Base-by-base conservation (phyloP, 1,140 invertebrate genomes). In the Adelges cooleyi region DNA sequence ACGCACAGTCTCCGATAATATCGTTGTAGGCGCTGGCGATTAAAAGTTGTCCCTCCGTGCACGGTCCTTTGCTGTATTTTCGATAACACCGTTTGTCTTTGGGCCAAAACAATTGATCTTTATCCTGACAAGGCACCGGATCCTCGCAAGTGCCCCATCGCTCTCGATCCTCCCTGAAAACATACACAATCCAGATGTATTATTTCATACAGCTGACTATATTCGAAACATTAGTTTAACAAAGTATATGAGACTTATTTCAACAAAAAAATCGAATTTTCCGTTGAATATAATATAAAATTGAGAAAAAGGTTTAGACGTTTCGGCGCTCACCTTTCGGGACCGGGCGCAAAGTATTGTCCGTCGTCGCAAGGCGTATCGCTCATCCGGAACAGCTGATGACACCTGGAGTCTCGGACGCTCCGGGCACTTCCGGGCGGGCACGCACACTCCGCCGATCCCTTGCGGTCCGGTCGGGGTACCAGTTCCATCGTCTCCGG, bases 401-500 rank as follows among this genome's bases (percentile, higher is more conserved):
- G 80, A 71, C 87, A 90, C 25, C 81, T 74, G 3, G 76, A 75
- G 42, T 80, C 78, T 29, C 74, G 69, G 0, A 76, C 71, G 20
- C 74, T 77, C 59, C 86, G 81, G 0, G 86, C 85, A 0, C 84
- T 85, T 46, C 85, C 83, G 0, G 87, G 87, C 1, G 87, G 86
- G 74, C 87, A 89, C 54, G 84, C 80, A 73, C 87, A 90, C 71
- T 87, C 85, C 0, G 84, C 84, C n/a, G 79, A 80, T 44, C 80
- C 77, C 33, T 77, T 78, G 18, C 56, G 56, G 40, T 77, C 74
- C 0, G 75, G 73, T 2, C 77, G 76, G 2, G 86, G 86, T 66
- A 82, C 84, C 6, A 91, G 72, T 74, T 91, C 89, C 81, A 89
- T 88, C 1, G 85, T 88, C 5, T 86, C 84, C 6, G 87, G 86